Evolutionary conservation across 2,113 vertebrate genomes (phyloP), one percentile per base, ranked within the genome.

Genomic region (Brachionichthys hirsutus): DNA sequence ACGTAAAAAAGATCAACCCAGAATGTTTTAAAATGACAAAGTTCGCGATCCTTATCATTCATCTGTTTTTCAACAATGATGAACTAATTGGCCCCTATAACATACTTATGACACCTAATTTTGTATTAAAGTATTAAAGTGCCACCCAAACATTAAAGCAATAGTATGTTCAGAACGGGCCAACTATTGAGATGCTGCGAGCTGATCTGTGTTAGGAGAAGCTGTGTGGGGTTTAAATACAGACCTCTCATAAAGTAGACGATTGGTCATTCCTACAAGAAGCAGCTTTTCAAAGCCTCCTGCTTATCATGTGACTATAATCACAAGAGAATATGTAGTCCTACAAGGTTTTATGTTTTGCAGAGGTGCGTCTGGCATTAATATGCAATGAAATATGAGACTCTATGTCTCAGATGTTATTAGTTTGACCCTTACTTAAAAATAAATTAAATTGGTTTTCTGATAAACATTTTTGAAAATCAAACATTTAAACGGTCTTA

Each of bases 161-260:
- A 70, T 75, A 77, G 34, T 58, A 38, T n/a, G n/a, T 70, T 30
- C 24, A 71, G 44, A 62, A 58, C 12, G 43, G 50, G 77, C 73
- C 77, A 85, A 75, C 48, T 67, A 48, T 70, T 80, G 76, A 82
- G 63, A 82, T 73, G 75, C 64, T 73, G 42, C 51, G 24, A 68
- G 70, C 59, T 72, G 24, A 30, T 66, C 73, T 59, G 52, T 58
- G 45, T 24, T 46, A 52, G 63, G 54, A 73, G 44, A 54, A 55
- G 65, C 42, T 54, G 62, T n/a, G 48, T 42, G 55, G 17, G 55
- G 71, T 35, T 72, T 76, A 80, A 68, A 70, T 78, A 72, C 68
- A 50, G 47, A 30, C 24, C 24, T 30, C 6, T 4, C 24, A 30
- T 81, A 78, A 84, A 83, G 68, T 62, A 75, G n/a, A n/a, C n/a